Percentiles rank a stretch among this genome's conserved stretches.
phyloP scores from a whole-genome alignment of 1,140 invertebrate genomes.

The Drosophila gunungcola region DNA sequence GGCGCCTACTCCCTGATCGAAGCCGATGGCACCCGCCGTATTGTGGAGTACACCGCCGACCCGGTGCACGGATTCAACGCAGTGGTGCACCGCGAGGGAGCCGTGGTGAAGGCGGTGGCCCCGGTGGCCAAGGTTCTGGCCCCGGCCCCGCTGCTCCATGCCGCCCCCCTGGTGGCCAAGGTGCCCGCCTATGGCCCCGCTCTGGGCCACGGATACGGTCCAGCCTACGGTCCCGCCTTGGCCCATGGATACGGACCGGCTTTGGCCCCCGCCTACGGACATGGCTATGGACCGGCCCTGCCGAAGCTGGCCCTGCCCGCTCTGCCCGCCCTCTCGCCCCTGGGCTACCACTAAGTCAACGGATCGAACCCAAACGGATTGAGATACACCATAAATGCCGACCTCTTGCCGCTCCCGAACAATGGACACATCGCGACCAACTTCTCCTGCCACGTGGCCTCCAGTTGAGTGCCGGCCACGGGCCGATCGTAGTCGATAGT shows the following conservation, averaged over 20 bases:
- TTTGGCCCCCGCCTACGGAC: constrained; percentile 27
- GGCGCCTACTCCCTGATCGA: constrained; percentile 87
- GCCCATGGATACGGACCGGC: constrained; percentile 30
- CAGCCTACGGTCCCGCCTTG: constrained; percentile 24
- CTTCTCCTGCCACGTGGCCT: constrained; percentile 50
- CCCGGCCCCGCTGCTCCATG: constrained; percentile 69
- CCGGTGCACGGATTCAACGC: constrained; percentile 86
- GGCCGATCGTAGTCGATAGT: constrained; percentile 65
- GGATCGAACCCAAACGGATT: neutral
- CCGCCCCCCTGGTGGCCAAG: constrained; percentile 65
- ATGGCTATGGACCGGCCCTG: constrained; percentile 26
- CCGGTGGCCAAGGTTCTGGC: constrained; percentile 80
- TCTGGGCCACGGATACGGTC: no score
- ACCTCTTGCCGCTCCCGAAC: constrained; percentile 53
- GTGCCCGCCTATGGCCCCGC: constrained; percentile 53
- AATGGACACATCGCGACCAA: constrained; percentile 64
- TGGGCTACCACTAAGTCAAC: constrained; percentile 75
- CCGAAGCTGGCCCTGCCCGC: constrained; percentile 45
- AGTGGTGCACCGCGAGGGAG: constrained; percentile 85
- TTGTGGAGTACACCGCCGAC: constrained; percentile 86
- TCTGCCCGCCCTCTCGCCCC: constrained; percentile 44
- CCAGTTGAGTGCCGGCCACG: constrained; percentile 3
- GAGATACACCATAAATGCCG: constrained; percentile 18
- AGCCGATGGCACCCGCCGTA: constrained; percentile 86
- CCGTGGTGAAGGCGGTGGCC: constrained; percentile 83